Evolutionary conservation across 2,888 invertebrate species (phyloP), one percentile per base, ranked within the genome.

Genomic region (Cheilosia urbana): DNA sequence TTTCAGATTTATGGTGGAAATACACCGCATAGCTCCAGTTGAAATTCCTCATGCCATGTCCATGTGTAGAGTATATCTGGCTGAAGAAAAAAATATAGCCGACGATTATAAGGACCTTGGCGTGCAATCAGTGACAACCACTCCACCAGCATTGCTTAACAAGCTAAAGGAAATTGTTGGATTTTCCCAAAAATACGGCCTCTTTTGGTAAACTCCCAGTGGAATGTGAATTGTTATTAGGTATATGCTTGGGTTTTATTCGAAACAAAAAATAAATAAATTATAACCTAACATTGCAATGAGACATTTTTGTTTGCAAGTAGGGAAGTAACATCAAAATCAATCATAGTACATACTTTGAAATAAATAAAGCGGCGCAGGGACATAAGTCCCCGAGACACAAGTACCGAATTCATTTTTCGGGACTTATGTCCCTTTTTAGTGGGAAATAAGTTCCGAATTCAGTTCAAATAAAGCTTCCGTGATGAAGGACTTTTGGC

Each of bases 51-150:
- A 94, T 88, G 90, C 93, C 5, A 84, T 93, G 0, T 90, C 93
- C 37, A 93, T 94, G 93, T 89, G 93, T 21, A 93, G 93, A 88
- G 92, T 93, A 0, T 91, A 94, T 40, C 91, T 93, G 85, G 93
- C 93, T 1, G 93, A 93, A 85, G 91, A 91, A 71, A 92, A 92
- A 11, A 91, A 91, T 49, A 89, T 93, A n/a, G 91, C 92, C 5
- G 91, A 92, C 45, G 91, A 93, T 79, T 92, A 91, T 37, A 92
- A 93, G 63, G 92, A 93, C 60, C 90, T 93, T 53, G 90, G 93
- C 80, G 89, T 92, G 30, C 89, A 90, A 17, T 89, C 92, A 4
- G n/a, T 84, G 0, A 17, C 58, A 13, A 17, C 1, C 0, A 2
- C 27, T 17, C 47, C 76, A 53, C 76, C 84, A 0, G 47, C 11